These are phyloP conservation scores for Drosophila kuntzei DNA, from an alignment of 2,888 invertebrate genomes.

Conservation along the genomic window DNA sequence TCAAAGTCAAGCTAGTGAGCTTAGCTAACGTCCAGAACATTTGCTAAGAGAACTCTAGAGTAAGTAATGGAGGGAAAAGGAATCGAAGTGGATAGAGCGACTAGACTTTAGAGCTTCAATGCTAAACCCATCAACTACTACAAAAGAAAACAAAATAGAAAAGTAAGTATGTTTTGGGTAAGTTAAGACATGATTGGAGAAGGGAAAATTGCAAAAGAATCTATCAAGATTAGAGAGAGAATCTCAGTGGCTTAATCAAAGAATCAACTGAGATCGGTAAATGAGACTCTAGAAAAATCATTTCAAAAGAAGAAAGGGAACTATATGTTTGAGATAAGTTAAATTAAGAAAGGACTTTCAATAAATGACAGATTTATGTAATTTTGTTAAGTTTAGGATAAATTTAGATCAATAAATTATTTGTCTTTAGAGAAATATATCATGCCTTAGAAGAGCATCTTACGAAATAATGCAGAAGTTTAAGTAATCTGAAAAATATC, in stretches of 20 bases:
- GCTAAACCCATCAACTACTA: not conserved
- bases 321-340: not conserved
- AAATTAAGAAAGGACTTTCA: not conserved
- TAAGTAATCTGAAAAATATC: not conserved
- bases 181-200: not conserved
- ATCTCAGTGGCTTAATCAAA: not conserved
- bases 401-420: not conserved
- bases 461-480: not conserved
- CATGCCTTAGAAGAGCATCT: not conserved
- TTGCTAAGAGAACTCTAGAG: not conserved
- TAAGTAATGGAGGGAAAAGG: not conserved
- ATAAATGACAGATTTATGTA: no score
- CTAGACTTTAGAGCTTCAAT: not conserved
- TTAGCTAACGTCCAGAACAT: constrained; percentile 13
- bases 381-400: not conserved
- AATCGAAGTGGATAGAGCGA: not conserved
- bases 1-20: constrained; percentile 27
- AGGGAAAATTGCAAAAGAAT: not conserved
- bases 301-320: not conserved
- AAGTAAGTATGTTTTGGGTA: not conserved
- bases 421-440: not conserved
- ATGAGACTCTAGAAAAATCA: not conserved
- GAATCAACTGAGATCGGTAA: not conserved
- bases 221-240: not conserved
- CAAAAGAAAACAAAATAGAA: not conserved